A percentile compares a stretch with the other conserved stretches of the same genome.
Conservation (phyloP, 2,113 vertebrate species). For the Mesoclemmys tuberculata region DNA sequence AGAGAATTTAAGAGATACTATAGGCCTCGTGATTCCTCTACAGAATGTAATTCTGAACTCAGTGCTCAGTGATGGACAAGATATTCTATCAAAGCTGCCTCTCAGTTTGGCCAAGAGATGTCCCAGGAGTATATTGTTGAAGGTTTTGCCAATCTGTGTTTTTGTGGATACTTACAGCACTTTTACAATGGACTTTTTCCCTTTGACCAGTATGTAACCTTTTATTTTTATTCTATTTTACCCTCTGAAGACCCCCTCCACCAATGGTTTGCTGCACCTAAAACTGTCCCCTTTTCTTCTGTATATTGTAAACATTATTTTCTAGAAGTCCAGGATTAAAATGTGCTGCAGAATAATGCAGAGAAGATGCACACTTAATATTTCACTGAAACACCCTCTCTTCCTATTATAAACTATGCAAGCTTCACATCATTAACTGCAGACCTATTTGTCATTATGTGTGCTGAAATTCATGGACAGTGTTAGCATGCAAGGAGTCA, state of each 20-base stretch:
- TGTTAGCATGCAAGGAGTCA: slow-evolving; percentile 2
- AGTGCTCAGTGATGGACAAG: neutral
- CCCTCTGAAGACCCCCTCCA: neutral
- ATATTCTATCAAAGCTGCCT: slow-evolving; percentile 15
- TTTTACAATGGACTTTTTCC: neutral
- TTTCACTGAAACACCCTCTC: neutral
- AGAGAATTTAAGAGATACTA: neutral
- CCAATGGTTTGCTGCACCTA: neutral
- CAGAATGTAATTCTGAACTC: slow-evolving; percentile 27
- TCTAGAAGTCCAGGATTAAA: neutral
- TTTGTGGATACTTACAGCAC: neutral
- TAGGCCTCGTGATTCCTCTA: neutral
- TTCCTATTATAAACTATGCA: neutral
- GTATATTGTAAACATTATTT: neutral
- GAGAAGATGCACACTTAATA: neutral
- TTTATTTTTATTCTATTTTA: neutral
- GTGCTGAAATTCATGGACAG: neutral
- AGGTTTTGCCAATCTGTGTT: neutral
- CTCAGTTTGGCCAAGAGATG: neutral
- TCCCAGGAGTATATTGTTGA: neutral
- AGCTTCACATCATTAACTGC: neutral
- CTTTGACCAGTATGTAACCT: neutral
- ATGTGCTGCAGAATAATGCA: neutral
- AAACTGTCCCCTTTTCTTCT: neutral
- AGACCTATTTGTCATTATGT: neutral